Evolutionary conservation across 2,888 invertebrate species (phyloP), one percentile per base, ranked within the genome.

Genomic region (Napeogenes sylphis): DNA sequence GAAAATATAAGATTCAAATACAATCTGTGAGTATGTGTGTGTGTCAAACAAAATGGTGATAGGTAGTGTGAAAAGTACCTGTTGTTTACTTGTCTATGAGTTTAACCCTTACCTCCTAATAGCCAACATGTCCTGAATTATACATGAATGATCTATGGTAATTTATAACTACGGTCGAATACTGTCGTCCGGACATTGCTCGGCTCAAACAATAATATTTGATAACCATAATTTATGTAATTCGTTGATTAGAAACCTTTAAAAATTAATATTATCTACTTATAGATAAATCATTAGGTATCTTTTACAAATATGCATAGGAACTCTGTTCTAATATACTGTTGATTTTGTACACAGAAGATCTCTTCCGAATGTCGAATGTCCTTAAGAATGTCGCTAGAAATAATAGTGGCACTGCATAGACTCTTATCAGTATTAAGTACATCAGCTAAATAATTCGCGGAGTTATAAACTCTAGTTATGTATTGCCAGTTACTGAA

Each of bases 191-290:
- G 58, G 56, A 63, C 58, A 62, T 62, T 45, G 45, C 4, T 35
- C 42, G 32, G 46, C n/a, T 21, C 46, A 42, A 61, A 68, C 53
- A 57, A 68, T 64, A 64, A 62, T 64, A 73, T 79, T 74, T 80
- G 78, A 67, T 77, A 74, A 77, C 71, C 75, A 75, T 80, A 70
- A 71, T 75, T 80, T 77, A 81, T 77, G 79, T 84, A 83, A 84
- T 90, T 90, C 90, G 90, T 90, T 90, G 90, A 80, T 78, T 83
- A 79, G 89, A 90, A 90, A 90, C 90, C 90, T 84, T 84, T 78
- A 74, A 68, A 83, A 83, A 82, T 77, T 76, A 83, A 76, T 74
- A 77, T 79, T 79, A 81, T 74, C 80, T 85, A 89, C 81, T 84
- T 86, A 87, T 80, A 79, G 76, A 83, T 85, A 84, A 80, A 84